Base-by-base conservation (phyloP, 2,797 vertebrate genomes). In the Argyrosomus regius region DNA sequence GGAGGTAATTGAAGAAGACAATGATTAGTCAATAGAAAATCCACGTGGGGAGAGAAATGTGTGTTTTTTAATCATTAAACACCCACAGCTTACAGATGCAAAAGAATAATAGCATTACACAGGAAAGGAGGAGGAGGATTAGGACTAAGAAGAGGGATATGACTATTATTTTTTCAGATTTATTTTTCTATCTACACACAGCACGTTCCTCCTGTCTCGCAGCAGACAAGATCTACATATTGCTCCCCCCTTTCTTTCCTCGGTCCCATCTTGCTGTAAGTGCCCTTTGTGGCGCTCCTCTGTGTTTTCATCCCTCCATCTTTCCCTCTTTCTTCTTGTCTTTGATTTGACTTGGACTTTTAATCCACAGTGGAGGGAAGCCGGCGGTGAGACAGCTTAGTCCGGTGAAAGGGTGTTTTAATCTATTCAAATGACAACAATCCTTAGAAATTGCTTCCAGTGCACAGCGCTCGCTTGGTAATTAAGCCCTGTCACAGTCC, bases 401-500 rank as follows among this genome's bases (percentile, higher is more conserved):
- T 87, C 84, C 88, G 76, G 84, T 65, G 86, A 92, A 92, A 91
- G 77, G 82, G 49, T 52, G 39, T 88, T 92, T 93, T 94, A 94
- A 95, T 95, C 89, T 91, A 88, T 93, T 94, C 80, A 91, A 91
- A 93, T 83, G 90, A 94, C 92, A 94, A 92, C 90, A 88, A 87
- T 93, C 88, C 90, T 88, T 76, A 91, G 85, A 92, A 94, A 92
- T 57, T 83, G 89, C 91, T 93, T 92, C 88, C 89, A 90, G 77
- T 78, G 71, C 74, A 76, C 77, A 39, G 78, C 3, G 73, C 83
- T 67, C 22, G 62, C 82, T 75, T 84, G 74, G 91, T 94, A 95
- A 96, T 96, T 95, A 96, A 95, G 88, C 89, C 89, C 90, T 89
- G 92, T 93, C 94, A 93, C 89, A 93, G 83, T 83, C 72, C 91